phyloP scores from a whole-genome alignment of 2,797 vertebrate genomes.

The Esox lucius region DNA sequence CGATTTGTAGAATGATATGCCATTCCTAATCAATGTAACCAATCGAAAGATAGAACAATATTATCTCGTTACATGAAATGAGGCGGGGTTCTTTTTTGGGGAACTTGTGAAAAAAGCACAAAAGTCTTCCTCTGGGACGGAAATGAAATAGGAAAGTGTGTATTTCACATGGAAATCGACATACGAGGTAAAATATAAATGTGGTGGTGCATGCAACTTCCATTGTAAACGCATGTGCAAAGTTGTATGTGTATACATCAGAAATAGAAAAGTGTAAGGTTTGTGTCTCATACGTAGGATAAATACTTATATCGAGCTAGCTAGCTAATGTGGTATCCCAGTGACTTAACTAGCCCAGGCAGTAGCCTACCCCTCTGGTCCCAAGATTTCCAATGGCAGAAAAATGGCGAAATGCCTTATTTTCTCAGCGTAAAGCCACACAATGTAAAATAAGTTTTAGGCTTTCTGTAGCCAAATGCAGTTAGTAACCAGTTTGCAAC shows the following conservation, averaged over 20 bases:
- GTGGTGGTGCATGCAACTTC: background rate
- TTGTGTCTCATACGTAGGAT: background rate
- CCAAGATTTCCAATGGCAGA: background rate
- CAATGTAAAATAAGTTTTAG: too few relatives aligned
- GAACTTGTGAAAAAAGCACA: background rate
- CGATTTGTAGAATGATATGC: constrained; percentile 32
- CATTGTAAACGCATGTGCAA: background rate
- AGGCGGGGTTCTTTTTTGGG: constrained; percentile 48
- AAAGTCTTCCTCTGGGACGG: background rate
- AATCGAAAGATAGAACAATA: constrained; percentile 24
- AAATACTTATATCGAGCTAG: background rate
- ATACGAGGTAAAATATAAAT: background rate
- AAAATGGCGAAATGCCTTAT: background rate
- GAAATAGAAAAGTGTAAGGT: background rate
- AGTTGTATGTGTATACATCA: background rate
- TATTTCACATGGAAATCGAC: background rate
- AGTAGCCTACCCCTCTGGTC: background rate
- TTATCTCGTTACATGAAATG: constrained; percentile 35
- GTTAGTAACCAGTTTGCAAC: background rate
- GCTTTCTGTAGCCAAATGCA: background rate
- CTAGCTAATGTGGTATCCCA: background rate
- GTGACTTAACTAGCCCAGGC: background rate
- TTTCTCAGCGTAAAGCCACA: background rate
- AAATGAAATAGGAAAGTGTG: background rate
- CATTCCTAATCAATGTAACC: constrained; percentile 32